Base-by-base conservation (phyloP, 2,797 vertebrate genomes). In the Xyrichtys novacula region DNA sequence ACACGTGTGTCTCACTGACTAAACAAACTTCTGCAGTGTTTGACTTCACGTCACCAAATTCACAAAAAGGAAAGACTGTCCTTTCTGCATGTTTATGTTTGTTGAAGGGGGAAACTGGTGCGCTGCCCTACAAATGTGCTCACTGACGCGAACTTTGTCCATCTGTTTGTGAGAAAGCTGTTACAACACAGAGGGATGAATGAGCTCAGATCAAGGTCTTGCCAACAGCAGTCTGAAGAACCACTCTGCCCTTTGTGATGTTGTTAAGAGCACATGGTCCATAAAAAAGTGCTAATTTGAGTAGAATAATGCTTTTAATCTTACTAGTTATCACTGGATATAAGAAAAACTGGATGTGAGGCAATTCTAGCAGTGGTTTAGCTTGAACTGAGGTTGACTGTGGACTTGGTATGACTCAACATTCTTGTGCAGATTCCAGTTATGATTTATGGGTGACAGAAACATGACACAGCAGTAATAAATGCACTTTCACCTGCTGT, bases 71-170 rank as follows among this genome's bases (percentile, higher is more conserved):
- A 73, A 74, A 43, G 19, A 34, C 48, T 5, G 36, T 66, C 32
- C 44, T 4, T 40, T 65, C 22, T 3, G 2, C 66, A n/a, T 80
- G 83, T 88, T 86, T 85, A 55, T 65, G 0, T 65, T 77, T 0
- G 16, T 25, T 19, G 34, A 43, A 50, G 52, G 23, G 53, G 7
- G 19, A 8, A 42, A 4, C 10, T 7, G 14, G 11, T 26, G 32
- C 20, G 60, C 53, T 38, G 28, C n/a, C 15, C 4, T 17, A 60
- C 34, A 44, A 2, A 69, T 86, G 38, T 74, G 83, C 61, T 73
- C 66, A 73, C 56, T 40, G 76, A 14, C 4, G 80, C 39, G 29
- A 69, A 84, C 86, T 81, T 81, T 81, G 78, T 44, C 85, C 72
- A 74, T 84, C 88, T 86, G 84, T 80, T 78, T 76, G 26, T 59